Evolutionary conservation across 2,888 invertebrate species (phyloP).

Genomic region (Trachelus iudaicus): DNA sequence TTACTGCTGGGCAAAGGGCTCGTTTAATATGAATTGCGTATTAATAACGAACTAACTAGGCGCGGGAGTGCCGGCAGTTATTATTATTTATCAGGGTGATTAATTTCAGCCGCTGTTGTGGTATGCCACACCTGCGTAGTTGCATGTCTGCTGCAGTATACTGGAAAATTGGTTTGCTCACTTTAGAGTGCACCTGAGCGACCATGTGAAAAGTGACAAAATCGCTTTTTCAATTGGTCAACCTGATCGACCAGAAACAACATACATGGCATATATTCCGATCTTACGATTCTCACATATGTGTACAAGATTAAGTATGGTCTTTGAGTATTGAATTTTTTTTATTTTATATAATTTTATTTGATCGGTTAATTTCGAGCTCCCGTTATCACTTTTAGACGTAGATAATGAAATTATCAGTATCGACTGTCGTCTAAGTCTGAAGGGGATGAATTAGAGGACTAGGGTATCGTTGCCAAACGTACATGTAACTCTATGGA

Average conservation of each 20-base stretch:
- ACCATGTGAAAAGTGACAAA: constrained; percentile 1
- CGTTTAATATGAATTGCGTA: constrained; percentile 64
- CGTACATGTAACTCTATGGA: neutral
- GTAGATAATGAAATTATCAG: neutral
- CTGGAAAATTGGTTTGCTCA: constrained; percentile 40
- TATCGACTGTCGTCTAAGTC: neutral
- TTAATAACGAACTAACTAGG: constrained; percentile 62
- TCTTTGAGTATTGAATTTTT: neutral
- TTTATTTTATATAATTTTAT: neutral
- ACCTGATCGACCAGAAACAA: neutral
- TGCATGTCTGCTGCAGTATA: constrained; percentile 31
- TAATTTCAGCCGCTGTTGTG: constrained; percentile 58
- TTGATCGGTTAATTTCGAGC: neutral
- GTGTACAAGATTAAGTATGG: neutral
- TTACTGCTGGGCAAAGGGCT: constrained; percentile 2
- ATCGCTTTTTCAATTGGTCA: neutral
- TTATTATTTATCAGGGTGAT: constrained; percentile 64
- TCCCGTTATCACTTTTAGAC: neutral
- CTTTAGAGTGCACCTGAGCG: constrained; percentile 4
- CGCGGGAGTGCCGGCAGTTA: constrained; percentile 50
- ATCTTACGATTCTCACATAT: neutral
- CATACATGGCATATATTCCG: neutral
- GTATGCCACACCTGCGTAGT: constrained; percentile 50
- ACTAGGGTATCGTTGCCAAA: neutral
- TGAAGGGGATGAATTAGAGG: neutral